Conservation (phyloP, 2,888 invertebrate species). For the Ophion ventricosus region DNA sequence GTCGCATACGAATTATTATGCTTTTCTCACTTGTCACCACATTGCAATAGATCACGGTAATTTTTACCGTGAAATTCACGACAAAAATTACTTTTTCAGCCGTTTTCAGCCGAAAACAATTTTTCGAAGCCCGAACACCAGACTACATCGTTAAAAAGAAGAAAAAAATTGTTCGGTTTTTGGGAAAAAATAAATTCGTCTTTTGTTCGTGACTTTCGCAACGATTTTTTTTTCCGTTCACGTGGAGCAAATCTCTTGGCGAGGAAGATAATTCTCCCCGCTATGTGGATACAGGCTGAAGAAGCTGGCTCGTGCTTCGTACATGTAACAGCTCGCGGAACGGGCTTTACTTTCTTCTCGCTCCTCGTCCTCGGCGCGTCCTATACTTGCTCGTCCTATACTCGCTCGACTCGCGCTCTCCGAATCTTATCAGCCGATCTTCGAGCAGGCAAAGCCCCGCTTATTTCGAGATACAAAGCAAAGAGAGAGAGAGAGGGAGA, state of each 20-base stretch:
- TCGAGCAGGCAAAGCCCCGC: slow-evolving; percentile 28
- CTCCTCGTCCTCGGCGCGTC: background rate
- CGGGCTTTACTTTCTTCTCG: background rate
- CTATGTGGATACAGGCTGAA: background rate
- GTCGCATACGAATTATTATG: too few relatives aligned
- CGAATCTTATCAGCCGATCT: slow-evolving; percentile 45
- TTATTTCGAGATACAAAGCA: background rate
- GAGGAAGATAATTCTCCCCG: background rate
- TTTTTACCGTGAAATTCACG: too few relatives aligned
- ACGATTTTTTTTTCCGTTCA: background rate
- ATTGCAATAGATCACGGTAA: too few relatives aligned
- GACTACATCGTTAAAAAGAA: too few relatives aligned
- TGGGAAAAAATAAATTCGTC: background rate
- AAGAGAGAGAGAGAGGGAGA: background rate
- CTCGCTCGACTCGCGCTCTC: background rate
- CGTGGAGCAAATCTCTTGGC: background rate
- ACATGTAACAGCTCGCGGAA: slow-evolving; percentile 3
- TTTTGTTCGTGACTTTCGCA: background rate
- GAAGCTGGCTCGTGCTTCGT: slow-evolving; percentile 18
- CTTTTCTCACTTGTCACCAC: too few relatives aligned
- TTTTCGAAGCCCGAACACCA: too few relatives aligned
- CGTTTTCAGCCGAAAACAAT: too few relatives aligned
- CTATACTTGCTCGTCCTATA: background rate
- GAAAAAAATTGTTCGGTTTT: background rate
- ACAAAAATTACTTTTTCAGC: too few relatives aligned